phyloP scores from a whole-genome alignment of 2,797 vertebrate genomes.

The Podargus strigoides region DNA sequence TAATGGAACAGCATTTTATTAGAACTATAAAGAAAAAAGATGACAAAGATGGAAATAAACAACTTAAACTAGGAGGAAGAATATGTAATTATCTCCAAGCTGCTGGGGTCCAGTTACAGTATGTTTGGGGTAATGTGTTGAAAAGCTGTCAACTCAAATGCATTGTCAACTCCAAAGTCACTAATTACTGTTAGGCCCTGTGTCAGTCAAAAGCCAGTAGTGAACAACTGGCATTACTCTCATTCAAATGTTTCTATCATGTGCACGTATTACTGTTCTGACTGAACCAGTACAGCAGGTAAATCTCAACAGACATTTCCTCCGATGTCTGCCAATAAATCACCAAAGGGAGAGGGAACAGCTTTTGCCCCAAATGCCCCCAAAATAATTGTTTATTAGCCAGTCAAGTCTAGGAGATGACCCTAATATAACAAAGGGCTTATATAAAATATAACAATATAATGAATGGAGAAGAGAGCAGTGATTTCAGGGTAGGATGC shows the following conservation, averaged over 20 bases:
- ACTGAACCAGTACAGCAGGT: not conserved
- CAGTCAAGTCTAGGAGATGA: slow-evolving; percentile 16
- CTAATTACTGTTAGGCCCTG: not conserved
- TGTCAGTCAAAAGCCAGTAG: not conserved
- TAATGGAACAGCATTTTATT: not conserved
- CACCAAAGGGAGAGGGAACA: not conserved
- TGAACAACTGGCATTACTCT: not conserved
- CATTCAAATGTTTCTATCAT: not conserved
- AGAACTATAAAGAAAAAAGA: not conserved
- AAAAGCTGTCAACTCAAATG: not conserved
- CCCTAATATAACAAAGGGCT: slow-evolving; percentile 32
- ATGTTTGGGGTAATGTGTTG: not conserved
- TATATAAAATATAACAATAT: not conserved
- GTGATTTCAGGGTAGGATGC: not conserved
- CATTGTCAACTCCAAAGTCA: not conserved
- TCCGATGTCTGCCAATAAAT: slow-evolving; percentile 17
- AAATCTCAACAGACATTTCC: not conserved
- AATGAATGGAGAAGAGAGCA: not conserved
- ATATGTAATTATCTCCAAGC: not conserved
- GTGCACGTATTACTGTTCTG: not conserved
- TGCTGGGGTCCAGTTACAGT: not conserved
- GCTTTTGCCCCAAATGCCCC: not conserved
- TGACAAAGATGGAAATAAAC: not conserved
- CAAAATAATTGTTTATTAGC: slow-evolving; percentile 33
- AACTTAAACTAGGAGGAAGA: not conserved